These are phyloP conservation scores for Thamnophis elegans DNA, from an alignment of 2,797 vertebrate species.

Conservation along the genomic window DNA sequence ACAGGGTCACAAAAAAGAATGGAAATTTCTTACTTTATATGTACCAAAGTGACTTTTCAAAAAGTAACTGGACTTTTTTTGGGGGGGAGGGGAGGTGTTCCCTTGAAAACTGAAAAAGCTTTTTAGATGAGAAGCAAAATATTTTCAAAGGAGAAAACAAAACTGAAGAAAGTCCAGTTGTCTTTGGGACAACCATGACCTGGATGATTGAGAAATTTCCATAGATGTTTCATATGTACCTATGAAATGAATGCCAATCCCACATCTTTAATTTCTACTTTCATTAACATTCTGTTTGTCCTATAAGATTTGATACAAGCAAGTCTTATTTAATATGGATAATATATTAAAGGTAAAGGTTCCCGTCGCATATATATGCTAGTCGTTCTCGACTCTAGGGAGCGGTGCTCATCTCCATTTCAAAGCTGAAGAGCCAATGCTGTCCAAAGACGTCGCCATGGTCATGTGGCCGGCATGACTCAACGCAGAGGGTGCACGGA, in stretches of 20 bases:
- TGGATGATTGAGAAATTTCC: background rate
- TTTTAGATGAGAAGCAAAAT: background rate
- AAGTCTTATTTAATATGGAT: background rate
- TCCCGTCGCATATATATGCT: no score
- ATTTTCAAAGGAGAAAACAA: background rate
- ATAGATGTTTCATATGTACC: background rate
- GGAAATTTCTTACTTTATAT: background rate
- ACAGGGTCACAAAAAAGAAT: no score
- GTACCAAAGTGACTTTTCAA: background rate
- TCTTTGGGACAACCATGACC: background rate
- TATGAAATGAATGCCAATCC: background rate
- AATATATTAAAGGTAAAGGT: no score
- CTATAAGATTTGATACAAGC: background rate
- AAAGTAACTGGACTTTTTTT: background rate
- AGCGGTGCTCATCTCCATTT: no score
- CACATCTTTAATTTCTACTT: background rate
- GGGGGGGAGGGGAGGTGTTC: no score
- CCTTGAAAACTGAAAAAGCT: background rate
- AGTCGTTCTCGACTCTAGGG: no score
- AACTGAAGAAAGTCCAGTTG: background rate
- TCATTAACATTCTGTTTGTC: background rate
- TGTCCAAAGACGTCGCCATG: no score
- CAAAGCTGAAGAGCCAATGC: no score
- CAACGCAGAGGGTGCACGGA: no score
- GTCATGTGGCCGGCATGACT: no score